Conservation (phyloP, 2,797 vertebrate species). For the Anabacerthia variegaticeps region DNA sequence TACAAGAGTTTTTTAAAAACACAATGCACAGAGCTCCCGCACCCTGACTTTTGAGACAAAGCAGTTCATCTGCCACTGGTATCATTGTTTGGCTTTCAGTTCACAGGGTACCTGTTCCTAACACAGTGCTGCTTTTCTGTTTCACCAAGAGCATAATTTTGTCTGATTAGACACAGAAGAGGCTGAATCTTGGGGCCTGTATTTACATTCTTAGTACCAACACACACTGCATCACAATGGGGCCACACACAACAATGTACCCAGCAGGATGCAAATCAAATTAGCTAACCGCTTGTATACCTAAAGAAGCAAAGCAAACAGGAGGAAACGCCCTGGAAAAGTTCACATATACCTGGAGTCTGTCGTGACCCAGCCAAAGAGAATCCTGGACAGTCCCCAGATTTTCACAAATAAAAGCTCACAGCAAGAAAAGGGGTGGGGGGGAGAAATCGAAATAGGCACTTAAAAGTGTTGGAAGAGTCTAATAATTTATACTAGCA, state of each 20-base stretch:
- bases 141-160: neutral
- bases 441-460: neutral
- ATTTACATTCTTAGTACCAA: neutral
- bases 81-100: neutral
- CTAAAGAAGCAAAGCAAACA: neutral
- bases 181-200: neutral
- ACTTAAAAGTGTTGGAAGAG: neutral
- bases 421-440: neutral
- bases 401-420: conserved; percentile 3
- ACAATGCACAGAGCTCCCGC: neutral
- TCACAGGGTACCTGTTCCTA: neutral
- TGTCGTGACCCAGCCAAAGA: neutral
- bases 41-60: accelerated
- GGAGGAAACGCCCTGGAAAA: neutral
- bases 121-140: neutral
- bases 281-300: neutral
- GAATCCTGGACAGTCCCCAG: neutral
- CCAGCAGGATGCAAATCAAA: neutral
- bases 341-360: neutral
- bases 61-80: neutral
- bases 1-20: neutral
- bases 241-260: neutral
- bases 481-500: neutral
- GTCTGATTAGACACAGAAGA: neutral
- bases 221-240: accelerated